Conservation (phyloP, 2,113 vertebrate species). For the Passerina amoena region DNA sequence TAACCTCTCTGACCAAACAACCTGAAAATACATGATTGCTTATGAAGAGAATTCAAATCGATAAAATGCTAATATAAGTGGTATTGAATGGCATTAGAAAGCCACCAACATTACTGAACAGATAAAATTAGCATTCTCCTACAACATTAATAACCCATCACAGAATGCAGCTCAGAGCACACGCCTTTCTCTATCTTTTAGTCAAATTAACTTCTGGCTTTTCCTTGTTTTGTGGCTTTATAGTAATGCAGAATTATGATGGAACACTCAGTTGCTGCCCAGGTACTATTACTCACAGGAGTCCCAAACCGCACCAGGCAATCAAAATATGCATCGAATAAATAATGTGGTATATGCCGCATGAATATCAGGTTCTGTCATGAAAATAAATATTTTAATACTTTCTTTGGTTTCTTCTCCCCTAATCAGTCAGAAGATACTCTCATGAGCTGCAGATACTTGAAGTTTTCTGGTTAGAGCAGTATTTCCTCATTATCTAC, state of each 20-base stretch:
- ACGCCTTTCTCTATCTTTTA: not conserved
- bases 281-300: not conserved
- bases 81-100: conserved; percentile 3
- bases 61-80: conserved; percentile 1
- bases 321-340: not conserved
- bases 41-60: not conserved
- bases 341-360: not conserved
- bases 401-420: not conserved
- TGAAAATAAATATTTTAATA: not conserved
- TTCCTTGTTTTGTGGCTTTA: conserved; percentile 14
- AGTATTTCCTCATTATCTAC: not conserved
- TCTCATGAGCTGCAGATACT: not conserved
- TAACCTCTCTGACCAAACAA: not conserved
- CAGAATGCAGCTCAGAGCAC: not conserved
- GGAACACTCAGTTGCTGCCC: not conserved
- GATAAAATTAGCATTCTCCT: conserved; percentile 40
- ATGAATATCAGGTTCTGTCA: not conserved
- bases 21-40: not conserved
- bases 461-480: not conserved
- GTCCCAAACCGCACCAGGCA: not conserved
- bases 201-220: not conserved
- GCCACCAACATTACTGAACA: not conserved
- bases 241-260: not conserved
- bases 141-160: not conserved
- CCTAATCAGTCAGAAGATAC: not conserved